Evolutionary conservation across 2,113 vertebrate genomes (phyloP).

Genomic region (Labeo rohita): DNA sequence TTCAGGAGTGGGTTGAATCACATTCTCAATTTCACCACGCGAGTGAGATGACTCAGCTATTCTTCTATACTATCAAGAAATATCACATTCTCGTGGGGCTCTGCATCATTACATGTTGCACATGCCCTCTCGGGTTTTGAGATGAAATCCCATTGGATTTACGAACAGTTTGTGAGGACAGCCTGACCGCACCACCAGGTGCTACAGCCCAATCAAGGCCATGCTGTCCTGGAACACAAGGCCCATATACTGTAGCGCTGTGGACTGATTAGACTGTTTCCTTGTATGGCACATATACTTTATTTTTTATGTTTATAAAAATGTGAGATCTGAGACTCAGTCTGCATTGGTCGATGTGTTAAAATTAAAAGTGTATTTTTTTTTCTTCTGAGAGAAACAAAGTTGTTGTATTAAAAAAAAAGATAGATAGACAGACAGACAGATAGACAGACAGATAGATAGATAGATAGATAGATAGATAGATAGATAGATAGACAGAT

Average conservation of each 20-base stretch:
- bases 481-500: too few species aligned
- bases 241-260: neutral
- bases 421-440: too few species aligned
- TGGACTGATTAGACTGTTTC: constrained; percentile 14
- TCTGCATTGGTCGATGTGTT: neutral
- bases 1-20: constrained; percentile 43
- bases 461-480: too few species aligned
- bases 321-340: neutral
- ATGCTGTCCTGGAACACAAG: constrained; percentile 41
- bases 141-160: constrained; percentile 20
- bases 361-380: neutral
- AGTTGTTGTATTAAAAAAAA: neutral
- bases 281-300: neutral
- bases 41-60: constrained; percentile 42
- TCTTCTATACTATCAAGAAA: constrained; percentile 34
- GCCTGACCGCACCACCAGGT: constrained; percentile 56
- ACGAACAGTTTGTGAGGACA: constrained; percentile 41
- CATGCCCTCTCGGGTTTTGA: neutral
- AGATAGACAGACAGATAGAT: too few species aligned
- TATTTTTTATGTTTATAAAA: neutral
- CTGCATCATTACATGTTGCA: neutral
- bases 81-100: constrained; percentile 16
- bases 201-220: constrained; percentile 52
- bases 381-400: neutral
- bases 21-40: constrained; percentile 17